A percentile compares a stretch with the other conserved stretches of the same genome.
These are phyloP conservation scores for Ailurus styani DNA, from an alignment of 2,113 vertebrate species.

Conservation along the genomic window DNA sequence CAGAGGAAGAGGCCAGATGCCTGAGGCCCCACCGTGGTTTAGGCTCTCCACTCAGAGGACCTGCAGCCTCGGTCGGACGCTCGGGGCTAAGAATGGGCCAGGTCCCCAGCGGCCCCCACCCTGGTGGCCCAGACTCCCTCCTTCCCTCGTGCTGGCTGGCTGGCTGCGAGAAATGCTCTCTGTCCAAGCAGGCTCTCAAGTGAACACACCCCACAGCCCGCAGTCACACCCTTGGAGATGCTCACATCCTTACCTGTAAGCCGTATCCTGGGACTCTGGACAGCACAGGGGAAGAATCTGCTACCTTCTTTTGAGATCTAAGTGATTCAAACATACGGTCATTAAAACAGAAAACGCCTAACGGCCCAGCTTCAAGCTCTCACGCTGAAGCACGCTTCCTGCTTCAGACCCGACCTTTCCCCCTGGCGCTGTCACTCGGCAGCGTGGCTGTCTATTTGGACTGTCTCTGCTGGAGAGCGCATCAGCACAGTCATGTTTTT, in stretches of 20 bases:
- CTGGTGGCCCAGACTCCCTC: not conserved
- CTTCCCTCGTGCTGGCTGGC: not conserved
- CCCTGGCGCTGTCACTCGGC: not conserved
- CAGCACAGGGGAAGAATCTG: slow-evolving; percentile 67
- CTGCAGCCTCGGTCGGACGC: not conserved
- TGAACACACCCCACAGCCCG: not conserved
- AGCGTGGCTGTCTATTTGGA: not conserved
- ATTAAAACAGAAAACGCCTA: not conserved
- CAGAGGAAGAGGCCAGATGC: not conserved
- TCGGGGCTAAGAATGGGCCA: not conserved
- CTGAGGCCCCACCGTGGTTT: not conserved
- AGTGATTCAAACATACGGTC: not conserved
- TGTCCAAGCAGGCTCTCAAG: not conserved
- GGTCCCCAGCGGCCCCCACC: not conserved
- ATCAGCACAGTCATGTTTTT: not conserved
- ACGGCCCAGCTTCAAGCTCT: rapidly evolving
- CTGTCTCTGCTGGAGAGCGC: not conserved
- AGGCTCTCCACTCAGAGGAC: not conserved
- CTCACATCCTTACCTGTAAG: slow-evolving; percentile 83
- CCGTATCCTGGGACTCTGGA: slow-evolving; percentile 87
- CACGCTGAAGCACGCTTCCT: not conserved
- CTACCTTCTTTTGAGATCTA: slow-evolving; percentile 80
- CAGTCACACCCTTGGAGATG: not conserved
- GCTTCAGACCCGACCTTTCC: not conserved
- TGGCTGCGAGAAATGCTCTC: not conserved